Conservation (phyloP, 2,797 vertebrate genomes). For the Telmatherina bonti region DNA sequence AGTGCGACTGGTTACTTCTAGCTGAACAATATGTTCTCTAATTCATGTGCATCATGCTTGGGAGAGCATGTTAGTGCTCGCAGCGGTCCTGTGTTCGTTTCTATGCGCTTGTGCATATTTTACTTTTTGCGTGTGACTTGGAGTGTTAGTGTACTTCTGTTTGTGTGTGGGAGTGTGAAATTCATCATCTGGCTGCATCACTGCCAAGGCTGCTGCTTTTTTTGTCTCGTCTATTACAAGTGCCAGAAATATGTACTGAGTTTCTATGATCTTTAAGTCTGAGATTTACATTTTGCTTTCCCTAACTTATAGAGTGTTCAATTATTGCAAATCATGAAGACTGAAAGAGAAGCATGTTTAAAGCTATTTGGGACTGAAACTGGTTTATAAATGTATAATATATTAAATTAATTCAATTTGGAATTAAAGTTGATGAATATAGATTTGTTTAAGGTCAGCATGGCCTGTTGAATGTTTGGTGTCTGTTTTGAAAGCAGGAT, state of each 20-base stretch:
- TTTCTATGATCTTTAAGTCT: constrained; percentile 24
- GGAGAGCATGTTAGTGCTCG: constrained; percentile 48
- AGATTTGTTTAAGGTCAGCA: neutral
- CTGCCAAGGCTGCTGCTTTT: constrained; percentile 41
- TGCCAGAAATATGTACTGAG: constrained; percentile 16
- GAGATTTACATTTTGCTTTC: neutral
- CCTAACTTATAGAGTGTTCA: constrained; percentile 2
- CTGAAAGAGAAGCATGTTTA: neutral
- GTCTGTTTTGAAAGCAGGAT: neutral
- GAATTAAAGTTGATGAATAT: neutral
- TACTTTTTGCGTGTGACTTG: constrained; percentile 28
- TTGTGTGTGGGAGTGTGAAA: constrained; percentile 52
- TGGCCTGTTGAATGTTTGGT: neutral
- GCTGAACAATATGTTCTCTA: constrained; percentile 61
- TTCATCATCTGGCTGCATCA: constrained; percentile 32
- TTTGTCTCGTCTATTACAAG: constrained; percentile 15
- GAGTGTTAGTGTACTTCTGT: constrained; percentile 15
- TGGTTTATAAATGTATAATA: neutral
- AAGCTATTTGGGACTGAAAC: neutral
- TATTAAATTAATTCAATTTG: neutral
- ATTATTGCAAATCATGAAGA: too few species aligned
- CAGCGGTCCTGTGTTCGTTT: constrained; percentile 28
- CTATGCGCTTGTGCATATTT: constrained; percentile 12
- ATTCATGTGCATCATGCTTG: constrained; percentile 57
- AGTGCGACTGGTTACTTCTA: constrained; percentile 42